Evolutionary conservation across 2,113 vertebrate species (phyloP), one percentile per base, ranked within the genome.

Genomic region (Anhinga anhinga): DNA sequence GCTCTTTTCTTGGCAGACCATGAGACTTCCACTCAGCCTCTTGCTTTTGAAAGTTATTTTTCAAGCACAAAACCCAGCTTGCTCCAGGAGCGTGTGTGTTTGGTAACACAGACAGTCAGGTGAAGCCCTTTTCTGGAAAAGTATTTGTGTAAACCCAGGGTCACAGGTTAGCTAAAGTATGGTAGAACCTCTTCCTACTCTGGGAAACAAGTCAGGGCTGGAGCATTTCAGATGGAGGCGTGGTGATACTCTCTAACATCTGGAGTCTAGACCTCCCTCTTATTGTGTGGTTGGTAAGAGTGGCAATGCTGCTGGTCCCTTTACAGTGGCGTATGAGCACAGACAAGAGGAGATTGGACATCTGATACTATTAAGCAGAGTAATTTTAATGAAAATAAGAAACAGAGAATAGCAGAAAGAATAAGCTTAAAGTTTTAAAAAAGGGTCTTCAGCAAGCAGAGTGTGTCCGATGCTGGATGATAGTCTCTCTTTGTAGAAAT

Each of bases 11-110:
- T 25, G 38, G 36, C 52, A 13, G 2, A 32, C 18, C 50, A 36
- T 0, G 2, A 66, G 34, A 1, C 5, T 82, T 59, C 13, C 15
- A 13, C 36, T 62, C 30, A 17, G 0, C 4, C 30, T 69, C 45
- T 45, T 8, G 1, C 14, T 55, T 63, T 61, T 36, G 44, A 10
- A 69, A 23, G n/a, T 47, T 15, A 3, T 42, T n/a, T 21, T 47
- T 36, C 26, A 20, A 53, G 18, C 34, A 17, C 20, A 6, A 70
- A 25, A 0, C 15, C 8, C 22, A 10, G 9, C 23, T 53, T 55
- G n/a, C 45, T 61, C 22, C 42, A 16, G 42, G 47, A 76, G 5
- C 4, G 15, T n/a, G 13, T n/a, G 29, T 70, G 42, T 53, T 17
- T 73, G 53, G 29, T 38, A 44, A 15, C 1, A 9, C 29, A 44